Base-by-base conservation (phyloP, 2,888 invertebrate genomes). In the Troides aeacus region DNA sequence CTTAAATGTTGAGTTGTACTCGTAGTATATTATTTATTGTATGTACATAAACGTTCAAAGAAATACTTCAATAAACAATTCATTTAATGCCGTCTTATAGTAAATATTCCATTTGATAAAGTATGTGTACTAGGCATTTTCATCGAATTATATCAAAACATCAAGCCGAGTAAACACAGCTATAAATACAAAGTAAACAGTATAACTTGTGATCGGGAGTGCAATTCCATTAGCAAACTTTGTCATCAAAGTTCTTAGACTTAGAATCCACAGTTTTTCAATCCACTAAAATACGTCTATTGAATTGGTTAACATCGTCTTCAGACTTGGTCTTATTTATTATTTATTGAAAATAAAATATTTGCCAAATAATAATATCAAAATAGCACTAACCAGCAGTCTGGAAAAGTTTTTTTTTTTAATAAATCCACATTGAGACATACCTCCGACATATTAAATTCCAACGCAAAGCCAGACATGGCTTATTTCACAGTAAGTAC, bases 181-280 rank as follows among this genome's bases (percentile, higher is more conserved):
- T 36, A 56, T 24, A 58, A 63, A 50, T 63, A 68, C 57, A 63
- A 63, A 68, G 46, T 63, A 68, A 62, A 58, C 50, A 63, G 24
- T 46, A n/a, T 15, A 53, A 24, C 59, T 63, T 30, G 59, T 63
- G 59, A 63, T 50, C 59, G 30, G 17, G 58, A 68, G 63, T 63
- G 64, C 68, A 69, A 69, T 69, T 69, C 68, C 68, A 69, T 69
- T 69, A 64, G 64, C 53, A 60, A 69, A 69, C 68, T 69, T 69
- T 56, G 68, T 60, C 60, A 60, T 64, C 62, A 53, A 60, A 69
- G 60, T 69, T 64, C 50, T 36, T 60, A 39, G 24, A 53, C 50
- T 36, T 60, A 39, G 24, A 53, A 60, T 18, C 59, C 57, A 42
- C 57, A 64, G 60, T 53, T 64, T 62, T 62, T 68, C 10, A 67